phyloP scores from a whole-genome alignment of 2,888 invertebrate species.

The Charanyca ferruginea region DNA sequence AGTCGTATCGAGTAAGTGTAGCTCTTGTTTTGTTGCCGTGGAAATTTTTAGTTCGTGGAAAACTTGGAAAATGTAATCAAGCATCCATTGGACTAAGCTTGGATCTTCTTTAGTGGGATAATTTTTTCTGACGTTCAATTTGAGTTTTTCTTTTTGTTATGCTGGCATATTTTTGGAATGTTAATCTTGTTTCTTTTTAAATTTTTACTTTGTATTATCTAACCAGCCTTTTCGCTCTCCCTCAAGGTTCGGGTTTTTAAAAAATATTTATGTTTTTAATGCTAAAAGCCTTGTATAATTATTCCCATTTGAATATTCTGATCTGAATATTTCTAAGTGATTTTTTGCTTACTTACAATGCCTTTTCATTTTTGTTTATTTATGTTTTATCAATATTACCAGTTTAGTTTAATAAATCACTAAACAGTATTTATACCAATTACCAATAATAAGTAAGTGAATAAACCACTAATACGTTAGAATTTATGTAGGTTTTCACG shows the following conservation, averaged over 20 bases:
- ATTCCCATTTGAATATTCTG: neutral
- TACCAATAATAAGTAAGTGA: too few species aligned
- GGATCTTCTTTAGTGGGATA: neutral
- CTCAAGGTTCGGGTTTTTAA: neutral
- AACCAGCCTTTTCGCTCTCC: neutral
- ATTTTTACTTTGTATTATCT: conserved; percentile 6
- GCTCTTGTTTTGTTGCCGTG: neutral
- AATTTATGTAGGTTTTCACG: too few species aligned
- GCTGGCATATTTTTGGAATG: neutral
- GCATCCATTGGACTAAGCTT: neutral
- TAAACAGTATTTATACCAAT: too few species aligned
- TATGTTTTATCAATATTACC: too few species aligned
- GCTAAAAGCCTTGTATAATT: conserved; percentile 30
- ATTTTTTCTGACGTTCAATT: neutral
- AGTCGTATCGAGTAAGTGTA: conserved; percentile 18
- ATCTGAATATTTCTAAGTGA: neutral
- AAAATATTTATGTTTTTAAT: conserved; percentile 9
- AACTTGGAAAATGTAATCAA: neutral
- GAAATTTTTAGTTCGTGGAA: conserved; percentile 2
- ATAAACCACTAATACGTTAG: too few species aligned
- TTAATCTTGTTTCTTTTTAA: conserved; percentile 1
- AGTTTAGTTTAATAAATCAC: too few species aligned
- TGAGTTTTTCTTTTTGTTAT: neutral
- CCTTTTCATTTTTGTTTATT: too few species aligned
- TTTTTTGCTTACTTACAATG: neutral